Percentiles rank a stretch among this genome's conserved stretches.
Conservation (phyloP, 1,140 invertebrate species). For the Tribolium castaneum region DNA sequence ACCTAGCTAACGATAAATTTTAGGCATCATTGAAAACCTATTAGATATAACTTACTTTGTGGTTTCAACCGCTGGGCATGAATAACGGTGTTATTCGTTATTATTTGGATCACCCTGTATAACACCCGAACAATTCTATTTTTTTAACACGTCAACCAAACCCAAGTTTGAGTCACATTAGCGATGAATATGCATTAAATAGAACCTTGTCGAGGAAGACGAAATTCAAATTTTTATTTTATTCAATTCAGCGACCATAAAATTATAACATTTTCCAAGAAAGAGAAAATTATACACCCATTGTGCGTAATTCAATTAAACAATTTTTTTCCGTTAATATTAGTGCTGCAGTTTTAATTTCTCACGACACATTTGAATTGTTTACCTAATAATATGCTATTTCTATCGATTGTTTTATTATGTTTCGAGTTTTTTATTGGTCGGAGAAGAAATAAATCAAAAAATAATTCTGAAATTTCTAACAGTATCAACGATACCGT, state of each 20-base stretch:
- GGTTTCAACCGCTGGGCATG: no score
- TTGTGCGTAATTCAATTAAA: neutral
- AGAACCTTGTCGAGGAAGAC: neutral
- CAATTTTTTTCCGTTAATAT: neutral
- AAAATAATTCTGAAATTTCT: neutral
- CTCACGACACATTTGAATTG: neutral
- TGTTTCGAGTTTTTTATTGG: neutral
- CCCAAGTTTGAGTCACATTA: neutral
- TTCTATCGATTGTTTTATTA: neutral
- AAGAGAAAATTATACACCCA: neutral
- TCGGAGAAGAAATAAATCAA: neutral
- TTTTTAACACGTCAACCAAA: no score
- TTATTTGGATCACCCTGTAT: no score
- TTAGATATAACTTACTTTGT: no score
- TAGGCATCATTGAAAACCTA: no score
- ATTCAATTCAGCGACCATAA: neutral
- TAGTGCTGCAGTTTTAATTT: neutral
- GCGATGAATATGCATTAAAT: neutral
- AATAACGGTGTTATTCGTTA: no score
- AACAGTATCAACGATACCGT: neutral
- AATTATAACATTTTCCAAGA: neutral
- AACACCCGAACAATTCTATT: no score
- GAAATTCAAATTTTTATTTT: neutral
- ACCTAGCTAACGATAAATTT: no score
- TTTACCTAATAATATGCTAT: neutral